Evolutionary conservation across 35 echinoderm and acorn worm genomes (phyloP).

Genomic region (Anneissia japonica): DNA sequence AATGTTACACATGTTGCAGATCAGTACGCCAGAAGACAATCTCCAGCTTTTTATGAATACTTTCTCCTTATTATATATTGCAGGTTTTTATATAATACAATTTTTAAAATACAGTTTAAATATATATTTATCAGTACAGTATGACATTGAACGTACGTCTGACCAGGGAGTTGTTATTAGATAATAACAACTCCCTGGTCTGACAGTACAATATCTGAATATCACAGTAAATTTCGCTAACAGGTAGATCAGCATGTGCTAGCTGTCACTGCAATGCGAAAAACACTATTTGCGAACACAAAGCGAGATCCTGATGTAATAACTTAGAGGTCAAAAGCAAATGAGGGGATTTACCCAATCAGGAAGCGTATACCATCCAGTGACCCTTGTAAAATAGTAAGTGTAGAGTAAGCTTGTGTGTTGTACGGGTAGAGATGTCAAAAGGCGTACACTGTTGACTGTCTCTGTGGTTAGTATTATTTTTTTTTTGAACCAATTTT

Average conservation of each 20-base stretch:
- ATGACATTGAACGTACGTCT: no score
- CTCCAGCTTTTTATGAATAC: no score
- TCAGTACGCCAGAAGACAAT: no score
- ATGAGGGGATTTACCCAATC: neutral
- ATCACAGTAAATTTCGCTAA: no score
- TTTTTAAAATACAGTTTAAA: no score
- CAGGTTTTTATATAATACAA: no score
- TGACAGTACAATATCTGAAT: no score
- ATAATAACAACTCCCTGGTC: no score
- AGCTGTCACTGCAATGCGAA: neutral
- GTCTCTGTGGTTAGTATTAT: neutral
- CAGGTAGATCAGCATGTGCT: neutral
- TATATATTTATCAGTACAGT: no score
- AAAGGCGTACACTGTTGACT: neutral
- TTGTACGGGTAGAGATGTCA: neutral
- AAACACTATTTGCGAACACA: neutral
- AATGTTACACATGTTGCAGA: no score
- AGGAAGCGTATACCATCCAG: neutral
- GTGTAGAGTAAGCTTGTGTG: neutral
- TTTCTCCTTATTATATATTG: no score
- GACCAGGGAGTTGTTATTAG: no score
- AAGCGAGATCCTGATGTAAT: neutral
- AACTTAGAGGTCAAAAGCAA: neutral
- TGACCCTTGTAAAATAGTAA: neutral
- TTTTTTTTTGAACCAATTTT: neutral